Evolutionary conservation across 2,113 vertebrate species (phyloP), one percentile per base, ranked within the genome.

Genomic region (Elephas maximus): DNA sequence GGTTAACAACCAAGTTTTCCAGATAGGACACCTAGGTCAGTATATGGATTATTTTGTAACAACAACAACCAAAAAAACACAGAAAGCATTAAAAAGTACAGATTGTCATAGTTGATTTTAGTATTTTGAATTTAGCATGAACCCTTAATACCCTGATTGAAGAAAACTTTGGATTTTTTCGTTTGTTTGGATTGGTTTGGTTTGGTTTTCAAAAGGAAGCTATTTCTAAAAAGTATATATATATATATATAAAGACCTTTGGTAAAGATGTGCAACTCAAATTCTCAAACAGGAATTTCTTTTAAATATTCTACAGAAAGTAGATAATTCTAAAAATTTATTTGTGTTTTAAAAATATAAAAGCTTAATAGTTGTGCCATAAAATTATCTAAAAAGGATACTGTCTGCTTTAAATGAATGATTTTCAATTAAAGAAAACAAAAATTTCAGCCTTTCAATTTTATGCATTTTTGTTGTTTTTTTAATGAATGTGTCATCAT

Each of bases 281-380:
- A 97, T 92, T 96, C 45, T 94, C 14, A 87, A 60, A 88, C 84
- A 78, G 14, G 9, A 86, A 57, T 82, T 86, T 12, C 17, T 8
- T n/a, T n/a, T 84, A 91, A 83, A 67, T 33, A 94, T 37, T 23
- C 21, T 41, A 6, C 24, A 88, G n/a, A 51, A 91, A 93, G 33
- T 33, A 80, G 83, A 8, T 20, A 0, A 76, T 76, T 93, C 85
- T 94, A 45, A 6, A 26, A 97, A 57, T 80, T 62, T 87, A 87
- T 79, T 92, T 20, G 30, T 80, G 62, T 57, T 97, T 88, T 79
- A 30, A 78, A 88, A 45, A 80, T 44, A 60, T 94, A 84, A 96
- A 93, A 44, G 95, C n/a, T 44, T 92, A 88, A 88, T 20, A 93
- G 30, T 44, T 33, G 91, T n/a, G 15, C 48, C 60, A 77, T 86